phyloP scores from a whole-genome alignment of 2,113 vertebrate genomes.

The Bothrops jararaca region DNA sequence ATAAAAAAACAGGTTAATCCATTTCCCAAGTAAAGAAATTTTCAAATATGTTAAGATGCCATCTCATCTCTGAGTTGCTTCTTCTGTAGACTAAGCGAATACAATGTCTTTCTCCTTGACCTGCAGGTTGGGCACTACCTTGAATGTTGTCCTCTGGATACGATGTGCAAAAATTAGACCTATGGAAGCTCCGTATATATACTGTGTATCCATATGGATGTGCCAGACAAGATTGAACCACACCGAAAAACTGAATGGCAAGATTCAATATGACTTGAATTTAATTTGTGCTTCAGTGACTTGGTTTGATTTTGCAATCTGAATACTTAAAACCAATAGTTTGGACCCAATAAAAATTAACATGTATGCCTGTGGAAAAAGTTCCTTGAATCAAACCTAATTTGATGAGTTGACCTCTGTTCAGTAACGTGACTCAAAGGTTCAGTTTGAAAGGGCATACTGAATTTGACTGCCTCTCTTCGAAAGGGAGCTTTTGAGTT shows the following conservation, averaged over 20 bases:
- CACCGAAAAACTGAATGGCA: background rate
- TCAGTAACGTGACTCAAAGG: background rate
- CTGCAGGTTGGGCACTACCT: background rate
- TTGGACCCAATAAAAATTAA: background rate
- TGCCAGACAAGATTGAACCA: background rate
- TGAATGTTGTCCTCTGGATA: background rate
- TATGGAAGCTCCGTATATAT: background rate
- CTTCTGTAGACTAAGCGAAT: background rate
- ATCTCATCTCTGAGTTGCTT: background rate
- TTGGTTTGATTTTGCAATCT: background rate
- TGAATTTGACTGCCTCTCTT: background rate
- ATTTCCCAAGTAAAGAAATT: background rate
- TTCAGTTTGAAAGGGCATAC: background rate
- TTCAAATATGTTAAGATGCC: background rate
- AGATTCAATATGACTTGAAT: background rate
- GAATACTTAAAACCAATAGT: background rate
- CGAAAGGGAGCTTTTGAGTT: background rate
- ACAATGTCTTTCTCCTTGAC: background rate
- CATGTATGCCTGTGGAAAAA: background rate
- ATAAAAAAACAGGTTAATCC: background rate
- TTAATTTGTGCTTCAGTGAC: background rate
- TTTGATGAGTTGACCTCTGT: background rate
- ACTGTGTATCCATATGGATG: background rate
- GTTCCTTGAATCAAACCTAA: background rate
- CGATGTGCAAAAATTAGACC: background rate